Evolutionary conservation across 2,797 vertebrate species (phyloP).

Genomic region (Sebastes nivosus): DNA sequence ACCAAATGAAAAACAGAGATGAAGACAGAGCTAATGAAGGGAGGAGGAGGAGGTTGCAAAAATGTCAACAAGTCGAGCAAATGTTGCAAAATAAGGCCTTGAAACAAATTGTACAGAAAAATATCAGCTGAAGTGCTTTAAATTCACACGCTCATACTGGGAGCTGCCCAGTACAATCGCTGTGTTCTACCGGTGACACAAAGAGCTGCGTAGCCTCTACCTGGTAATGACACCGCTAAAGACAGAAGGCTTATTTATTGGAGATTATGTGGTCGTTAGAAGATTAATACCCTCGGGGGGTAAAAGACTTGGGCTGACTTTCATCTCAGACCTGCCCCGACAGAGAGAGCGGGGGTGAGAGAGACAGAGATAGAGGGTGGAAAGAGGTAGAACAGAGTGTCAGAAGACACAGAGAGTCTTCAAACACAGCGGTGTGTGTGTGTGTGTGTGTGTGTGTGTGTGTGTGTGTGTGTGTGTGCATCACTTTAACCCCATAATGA

Average conservation of each 20-base stretch:
- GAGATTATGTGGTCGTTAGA: slow-evolving; percentile 88
- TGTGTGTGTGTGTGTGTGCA: slow-evolving; percentile 65
- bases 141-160: background rate
- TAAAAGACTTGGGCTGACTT: slow-evolving; percentile 88
- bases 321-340: slow-evolving; percentile 92
- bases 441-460: slow-evolving; percentile 78
- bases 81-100: background rate
- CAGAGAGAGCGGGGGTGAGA: slow-evolving; percentile 87
- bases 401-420: slow-evolving; percentile 89
- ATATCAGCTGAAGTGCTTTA: background rate
- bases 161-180: background rate
- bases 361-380: slow-evolving; percentile 76
- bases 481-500: slow-evolving; percentile 92
- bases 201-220: slow-evolving; percentile 6
- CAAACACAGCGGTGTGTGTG: slow-evolving; percentile 73
- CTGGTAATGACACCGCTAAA: slow-evolving; percentile 87
- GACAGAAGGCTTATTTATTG: slow-evolving; percentile 87
- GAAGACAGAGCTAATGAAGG: slow-evolving; percentile 26
- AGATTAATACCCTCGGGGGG: slow-evolving; percentile 89
- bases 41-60: background rate
- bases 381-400: slow-evolving; percentile 84
- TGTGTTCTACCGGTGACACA: background rate
- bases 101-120: background rate
- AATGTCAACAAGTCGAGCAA: background rate
- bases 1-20: slow-evolving; percentile 46